Evolutionary conservation across 2,888 invertebrate species (phyloP), one percentile per base, ranked within the genome.

Genomic region (Orthonevra nobilis): DNA sequence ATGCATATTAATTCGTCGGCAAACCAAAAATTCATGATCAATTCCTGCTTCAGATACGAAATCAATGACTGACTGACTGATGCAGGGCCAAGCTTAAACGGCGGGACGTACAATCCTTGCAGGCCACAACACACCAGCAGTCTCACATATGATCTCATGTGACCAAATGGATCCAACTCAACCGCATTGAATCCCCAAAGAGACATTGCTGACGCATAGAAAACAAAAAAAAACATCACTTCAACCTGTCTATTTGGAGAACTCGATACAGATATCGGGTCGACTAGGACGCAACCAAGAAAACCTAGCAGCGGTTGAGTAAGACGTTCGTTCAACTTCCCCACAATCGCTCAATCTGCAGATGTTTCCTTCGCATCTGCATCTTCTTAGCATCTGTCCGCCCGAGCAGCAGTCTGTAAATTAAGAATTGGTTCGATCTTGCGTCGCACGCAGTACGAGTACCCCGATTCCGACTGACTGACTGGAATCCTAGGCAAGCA

Each of bases 391-490:
- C 50, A 26, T 60, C 38, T 48, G 42, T 36, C 60, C 50, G 60
- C 34, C 42, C 42, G 38, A 60, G 20, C n/a, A 6, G 28, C 19
- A 61, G 26, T 40, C 50, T 9, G 61, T 38, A 70, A 61, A 70
- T 70, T 61, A 70, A 70, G 44, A 70, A 70, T 61, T 61, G 38
- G 70, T 70, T 70, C 70, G 61, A 70, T 61, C 60, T 42, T 66
- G 20, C 48, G 12, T 38, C 40, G 32, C 48, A 46, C 34, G 42
- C 48, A 40, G 20, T 17, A 40, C 28, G 32, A 14, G 14, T 14
- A 1, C 9, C 20, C 30, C n/a, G n/a, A 23, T 6, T 38, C 17
- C 17, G 32, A 30, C 20, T 50, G n/a, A 6, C 48, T 12, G 34
- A 40, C 7, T 23, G 28, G 56, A 52, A 60, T 69, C n/a, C 68